A percentile compares a stretch with the other conserved stretches of the same genome.
These are phyloP conservation scores for Molossus alvarezi DNA, from an alignment of 2,797 vertebrate genomes.

Conservation along the genomic window DNA sequence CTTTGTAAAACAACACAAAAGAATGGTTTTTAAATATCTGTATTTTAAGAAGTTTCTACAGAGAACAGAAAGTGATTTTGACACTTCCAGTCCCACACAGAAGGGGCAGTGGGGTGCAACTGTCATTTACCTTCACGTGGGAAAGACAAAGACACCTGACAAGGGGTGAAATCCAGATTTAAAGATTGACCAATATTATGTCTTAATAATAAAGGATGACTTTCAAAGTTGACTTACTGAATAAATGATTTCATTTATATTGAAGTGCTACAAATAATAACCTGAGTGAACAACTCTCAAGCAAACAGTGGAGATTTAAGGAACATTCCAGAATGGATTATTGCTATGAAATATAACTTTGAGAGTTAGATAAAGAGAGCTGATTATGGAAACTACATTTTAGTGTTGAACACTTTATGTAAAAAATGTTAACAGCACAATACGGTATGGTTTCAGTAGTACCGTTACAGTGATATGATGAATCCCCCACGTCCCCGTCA, in stretches of 20 bases:
- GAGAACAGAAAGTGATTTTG: not conserved
- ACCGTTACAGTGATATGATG: not conserved
- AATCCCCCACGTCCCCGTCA: not conserved
- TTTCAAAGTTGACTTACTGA: not conserved
- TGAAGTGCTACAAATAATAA: not conserved
- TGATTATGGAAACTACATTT: not conserved
- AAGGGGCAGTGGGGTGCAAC: not conserved
- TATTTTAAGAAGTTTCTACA: not conserved
- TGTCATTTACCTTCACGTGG: not conserved
- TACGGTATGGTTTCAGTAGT: not conserved
- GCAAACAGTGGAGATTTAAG: not conserved
- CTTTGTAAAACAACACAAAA: conserved; percentile 15
- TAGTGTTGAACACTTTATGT: not conserved
- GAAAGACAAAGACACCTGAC: not conserved
- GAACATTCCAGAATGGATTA: not conserved
- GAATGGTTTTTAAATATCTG: not conserved
- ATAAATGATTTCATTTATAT: not conserved
- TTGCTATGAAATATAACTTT: conserved; percentile 1
- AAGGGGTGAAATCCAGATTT: not conserved
- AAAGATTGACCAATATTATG: not conserved
- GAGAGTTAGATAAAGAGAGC: not conserved
- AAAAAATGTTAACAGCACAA: not conserved
- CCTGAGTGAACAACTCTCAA: not conserved
- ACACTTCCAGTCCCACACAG: not conserved
- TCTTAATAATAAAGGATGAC: not conserved